phyloP scores from a whole-genome alignment of 1,140 invertebrate genomes.

The Pseudachorutes palmiensis region DNA sequence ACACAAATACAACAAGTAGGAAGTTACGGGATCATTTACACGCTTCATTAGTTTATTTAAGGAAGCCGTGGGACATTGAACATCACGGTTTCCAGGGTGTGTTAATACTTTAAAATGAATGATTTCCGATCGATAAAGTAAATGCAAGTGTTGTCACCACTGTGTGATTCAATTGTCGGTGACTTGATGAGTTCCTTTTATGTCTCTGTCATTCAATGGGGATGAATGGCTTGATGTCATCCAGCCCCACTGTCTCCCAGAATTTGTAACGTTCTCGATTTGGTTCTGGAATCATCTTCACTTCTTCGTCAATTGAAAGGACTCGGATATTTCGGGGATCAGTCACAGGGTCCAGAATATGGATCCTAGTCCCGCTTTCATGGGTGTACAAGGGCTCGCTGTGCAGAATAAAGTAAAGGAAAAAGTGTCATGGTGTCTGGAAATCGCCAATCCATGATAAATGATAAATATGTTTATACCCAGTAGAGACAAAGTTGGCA shows the following conservation, averaged over 20 bases:
- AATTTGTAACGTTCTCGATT: conserved; percentile 19
- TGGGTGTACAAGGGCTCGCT: conserved; percentile 25
- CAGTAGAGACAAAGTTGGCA: conserved; percentile 8
- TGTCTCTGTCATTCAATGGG: neutral
- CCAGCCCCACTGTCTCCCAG: conserved; percentile 18
- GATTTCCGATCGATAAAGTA: too few species aligned
- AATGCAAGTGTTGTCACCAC: too few species aligned
- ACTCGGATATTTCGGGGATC: conserved; percentile 10
- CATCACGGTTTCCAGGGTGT: neutral
- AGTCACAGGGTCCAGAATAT: conserved; percentile 25
- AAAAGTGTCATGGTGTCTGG: too few species aligned
- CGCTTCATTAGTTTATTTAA: neutral
- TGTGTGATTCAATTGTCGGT: too few species aligned
- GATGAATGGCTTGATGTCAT: conserved; percentile 8
- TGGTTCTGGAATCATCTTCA: conserved; percentile 30
- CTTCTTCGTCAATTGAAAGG: conserved; percentile 19
- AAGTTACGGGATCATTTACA: neutral
- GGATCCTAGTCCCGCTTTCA: neutral
- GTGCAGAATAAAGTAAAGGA: neutral
- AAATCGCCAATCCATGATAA: neutral
- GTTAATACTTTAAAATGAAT: too few species aligned
- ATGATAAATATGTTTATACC: conserved; percentile 2
- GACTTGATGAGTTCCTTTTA: neutral
- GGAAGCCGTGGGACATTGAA: neutral
- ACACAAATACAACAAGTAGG: neutral